phyloP scores from a whole-genome alignment of 2,113 vertebrate genomes.

The Ifrita kowaldi region DNA sequence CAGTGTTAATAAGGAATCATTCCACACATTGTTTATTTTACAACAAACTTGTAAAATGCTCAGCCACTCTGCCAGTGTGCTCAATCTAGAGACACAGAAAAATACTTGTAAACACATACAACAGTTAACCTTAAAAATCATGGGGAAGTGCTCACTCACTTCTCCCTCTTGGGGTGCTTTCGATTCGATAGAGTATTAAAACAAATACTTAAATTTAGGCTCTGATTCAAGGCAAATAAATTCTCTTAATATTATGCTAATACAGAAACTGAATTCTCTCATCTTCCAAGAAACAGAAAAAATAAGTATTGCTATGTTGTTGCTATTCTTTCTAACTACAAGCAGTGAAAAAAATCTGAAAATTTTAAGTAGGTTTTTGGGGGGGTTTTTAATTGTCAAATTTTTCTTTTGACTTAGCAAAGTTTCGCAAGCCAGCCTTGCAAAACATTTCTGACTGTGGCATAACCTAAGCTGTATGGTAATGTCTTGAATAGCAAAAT shows the following conservation, averaged over 20 bases:
- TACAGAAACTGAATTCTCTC: background rate
- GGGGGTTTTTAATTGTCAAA: background rate
- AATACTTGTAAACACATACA: background rate
- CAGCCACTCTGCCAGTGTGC: background rate
- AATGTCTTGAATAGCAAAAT: background rate
- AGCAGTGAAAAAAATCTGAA: background rate
- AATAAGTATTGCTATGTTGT: background rate
- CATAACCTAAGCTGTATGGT: background rate
- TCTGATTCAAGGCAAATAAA: background rate
- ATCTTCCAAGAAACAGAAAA: background rate
- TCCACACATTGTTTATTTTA: background rate
- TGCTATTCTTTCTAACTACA: background rate
- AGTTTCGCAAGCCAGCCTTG: background rate
- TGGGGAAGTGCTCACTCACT: background rate
- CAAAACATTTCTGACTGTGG: background rate
- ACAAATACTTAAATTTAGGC: background rate
- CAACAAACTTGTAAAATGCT: background rate
- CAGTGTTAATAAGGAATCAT: rapidly evolving
- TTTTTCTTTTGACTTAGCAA: background rate
- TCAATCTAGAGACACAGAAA: background rate
- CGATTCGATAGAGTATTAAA: background rate
- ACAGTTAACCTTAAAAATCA: background rate
- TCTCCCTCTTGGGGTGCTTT: background rate
- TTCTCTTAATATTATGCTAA: background rate
- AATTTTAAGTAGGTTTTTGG: background rate